phyloP scores from a whole-genome alignment of 2,888 invertebrate genomes.

The Macaria liturata region DNA sequence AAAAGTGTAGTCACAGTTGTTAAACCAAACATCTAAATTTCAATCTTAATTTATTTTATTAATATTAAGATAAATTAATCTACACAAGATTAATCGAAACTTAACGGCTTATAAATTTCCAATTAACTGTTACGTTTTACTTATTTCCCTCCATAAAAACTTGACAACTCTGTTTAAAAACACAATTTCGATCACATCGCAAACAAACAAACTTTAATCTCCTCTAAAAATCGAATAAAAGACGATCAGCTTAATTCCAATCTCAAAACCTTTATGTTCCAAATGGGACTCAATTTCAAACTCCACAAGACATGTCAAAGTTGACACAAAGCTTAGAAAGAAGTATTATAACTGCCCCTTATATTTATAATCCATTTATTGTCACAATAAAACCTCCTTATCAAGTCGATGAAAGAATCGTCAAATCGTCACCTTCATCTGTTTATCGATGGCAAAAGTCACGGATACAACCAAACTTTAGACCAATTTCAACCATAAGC shows the following conservation, averaged over 20 bases:
- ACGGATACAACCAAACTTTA: constrained; percentile 39
- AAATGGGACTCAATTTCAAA: constrained; percentile 81
- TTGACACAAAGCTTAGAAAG: constrained; percentile 79
- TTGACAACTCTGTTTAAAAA: constrained; percentile 33
- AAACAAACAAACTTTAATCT: constrained; percentile 77
- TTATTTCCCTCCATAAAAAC: too few species aligned
- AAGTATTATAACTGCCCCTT: constrained; percentile 71
- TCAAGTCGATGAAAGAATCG: constrained; percentile 78
- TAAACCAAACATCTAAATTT: too few species aligned
- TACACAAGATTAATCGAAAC: too few species aligned
- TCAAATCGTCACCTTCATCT: constrained; percentile 63
- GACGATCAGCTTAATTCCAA: constrained; percentile 60
- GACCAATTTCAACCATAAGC: constrained; percentile 30
- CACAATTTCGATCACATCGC: constrained; percentile 48
- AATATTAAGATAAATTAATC: too few species aligned
- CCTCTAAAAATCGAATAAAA: constrained; percentile 41
- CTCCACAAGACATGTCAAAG: constrained; percentile 80
- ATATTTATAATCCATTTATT: constrained; percentile 82
- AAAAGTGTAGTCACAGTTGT: too few species aligned
- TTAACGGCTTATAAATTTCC: too few species aligned
- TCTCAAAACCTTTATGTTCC: constrained; percentile 77
- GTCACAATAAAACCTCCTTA: constrained; percentile 80
- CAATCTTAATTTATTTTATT: too few species aligned
- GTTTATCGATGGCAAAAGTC: constrained; percentile 79
- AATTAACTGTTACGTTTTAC: too few species aligned